Percentiles rank a stretch among this genome's conserved stretches.
Evolutionary conservation across 2,888 invertebrate species (phyloP).

Genomic region (Rhamnusium bicolor): DNA sequence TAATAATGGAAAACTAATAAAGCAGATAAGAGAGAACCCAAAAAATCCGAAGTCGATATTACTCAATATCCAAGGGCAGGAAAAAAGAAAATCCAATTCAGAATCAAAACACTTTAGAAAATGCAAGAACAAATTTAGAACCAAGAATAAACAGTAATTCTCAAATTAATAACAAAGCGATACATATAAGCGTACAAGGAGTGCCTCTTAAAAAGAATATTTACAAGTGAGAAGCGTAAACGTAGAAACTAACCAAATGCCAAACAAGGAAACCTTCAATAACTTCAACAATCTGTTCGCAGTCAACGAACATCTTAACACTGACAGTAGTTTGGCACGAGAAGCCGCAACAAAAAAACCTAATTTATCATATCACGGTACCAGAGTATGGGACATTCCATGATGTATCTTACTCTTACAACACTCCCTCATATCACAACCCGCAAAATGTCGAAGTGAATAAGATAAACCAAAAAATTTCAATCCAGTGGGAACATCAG

Average conservation of each 20-base stretch:
- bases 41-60: conserved; percentile 54
- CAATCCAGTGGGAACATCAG: neutral
- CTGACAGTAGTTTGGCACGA: conserved; percentile 44
- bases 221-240: conserved; percentile 16
- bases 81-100: neutral
- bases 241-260: conserved; percentile 4
- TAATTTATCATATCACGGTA: conserved; percentile 43
- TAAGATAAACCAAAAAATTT: neutral
- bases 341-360: conserved; percentile 6
- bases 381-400: conserved; percentile 22
- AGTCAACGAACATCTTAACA: conserved; percentile 50
- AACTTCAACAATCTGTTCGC: conserved; percentile 47
- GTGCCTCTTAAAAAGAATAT: neutral
- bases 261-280: conserved; percentile 29
- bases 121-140: neutral
- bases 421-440: neutral
- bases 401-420: neutral
- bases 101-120: neutral
- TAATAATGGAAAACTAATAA: conserved; percentile 56
- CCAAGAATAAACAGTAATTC: conserved; percentile 2
- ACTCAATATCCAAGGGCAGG: conserved; percentile 49
- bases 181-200: neutral
- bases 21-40: conserved; percentile 51
- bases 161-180: neutral
- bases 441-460: neutral